Evolutionary conservation across 2,888 invertebrate genomes (phyloP), one percentile per base, ranked within the genome.

Genomic region (Isoperla grammatica): DNA sequence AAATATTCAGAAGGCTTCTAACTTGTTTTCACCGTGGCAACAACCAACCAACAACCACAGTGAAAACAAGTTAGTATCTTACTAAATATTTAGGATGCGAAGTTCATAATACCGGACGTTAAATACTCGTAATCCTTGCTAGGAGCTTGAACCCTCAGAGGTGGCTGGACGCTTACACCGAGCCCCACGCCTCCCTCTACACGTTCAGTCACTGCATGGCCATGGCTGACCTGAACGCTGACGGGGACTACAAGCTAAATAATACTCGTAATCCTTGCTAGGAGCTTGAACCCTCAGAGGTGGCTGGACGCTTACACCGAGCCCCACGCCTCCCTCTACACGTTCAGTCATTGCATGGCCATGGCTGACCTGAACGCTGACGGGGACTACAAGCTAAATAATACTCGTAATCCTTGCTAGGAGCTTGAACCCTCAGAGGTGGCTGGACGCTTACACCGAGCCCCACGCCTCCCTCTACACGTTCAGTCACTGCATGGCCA

Each of bases 221-320:
- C n/a, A 75, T 88, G n/a, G 78, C 85, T 0, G 87, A 89, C 70
- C 76, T 87, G 8, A 78, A 79, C 61, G 86, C 85, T 1, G 87
- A 88, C 74, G 85, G 85, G 2, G 87, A 88, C 67, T 79, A 81
- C 63, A 81, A 85, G 67, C 76, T 90, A 20, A 78, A n/a, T n/a
- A n/a, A n/a, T n/a, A n/a, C n/a, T n/a, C n/a, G n/a, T n/a, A n/a
- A n/a, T n/a, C n/a, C n/a, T n/a, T n/a, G n/a, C n/a, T 15, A 62
- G 60, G 48, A 48, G 43, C 19, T 12, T 60, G 22, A 59, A 54
- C 43, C 15, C 59, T 19, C 63, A 61, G 39, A 71, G 79, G 65
- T 89, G 88, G 89, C 71, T 89, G 61, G 82, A 86, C 70, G 88
- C 87, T 0, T 83, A 84, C 69, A 81, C 81, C 69, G 87, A 89